phyloP scores from a whole-genome alignment of 2,888 invertebrate genomes.

The Cylloceria caligata region DNA sequence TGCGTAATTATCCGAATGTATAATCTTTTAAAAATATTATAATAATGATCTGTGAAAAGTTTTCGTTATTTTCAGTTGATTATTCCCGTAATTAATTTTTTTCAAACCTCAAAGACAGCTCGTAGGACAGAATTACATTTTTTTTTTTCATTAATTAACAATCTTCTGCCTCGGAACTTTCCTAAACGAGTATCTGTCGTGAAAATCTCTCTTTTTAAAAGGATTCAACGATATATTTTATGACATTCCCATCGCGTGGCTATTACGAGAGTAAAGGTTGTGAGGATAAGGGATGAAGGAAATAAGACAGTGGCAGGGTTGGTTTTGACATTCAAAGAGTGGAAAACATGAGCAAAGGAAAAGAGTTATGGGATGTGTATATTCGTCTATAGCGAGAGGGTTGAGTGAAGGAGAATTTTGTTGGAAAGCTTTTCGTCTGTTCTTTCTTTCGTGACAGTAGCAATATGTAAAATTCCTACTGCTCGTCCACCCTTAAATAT shows the following conservation, averaged over 20 bases:
- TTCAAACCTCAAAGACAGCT: too few relatives aligned
- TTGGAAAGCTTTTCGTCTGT: slow-evolving; percentile 36
- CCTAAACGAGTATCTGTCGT: background rate
- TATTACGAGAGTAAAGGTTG: background rate
- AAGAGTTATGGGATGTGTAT: slow-evolving; percentile 44
- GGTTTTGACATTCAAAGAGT: slow-evolving; percentile 34
- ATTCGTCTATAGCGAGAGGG: background rate
- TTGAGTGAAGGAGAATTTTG: slow-evolving; percentile 11
- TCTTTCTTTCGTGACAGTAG: slow-evolving; percentile 48
- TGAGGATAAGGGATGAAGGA: slow-evolving; percentile 2
- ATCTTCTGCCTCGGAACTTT: too few relatives aligned
- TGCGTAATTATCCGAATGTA: too few relatives aligned
- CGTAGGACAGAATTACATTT: too few relatives aligned
- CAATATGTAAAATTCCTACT: slow-evolving; percentile 45
- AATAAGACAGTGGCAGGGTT: slow-evolving; percentile 26
- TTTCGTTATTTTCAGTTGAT: too few relatives aligned
- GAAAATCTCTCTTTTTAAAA: background rate
- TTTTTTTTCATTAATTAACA: background rate
- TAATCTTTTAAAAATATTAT: too few relatives aligned
- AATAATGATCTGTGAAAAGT: too few relatives aligned
- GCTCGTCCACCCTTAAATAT: background rate
- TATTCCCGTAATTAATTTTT: too few relatives aligned
- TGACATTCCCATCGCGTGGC: slow-evolving; percentile 10
- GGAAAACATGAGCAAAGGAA: slow-evolving; percentile 29
- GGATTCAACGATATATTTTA: slow-evolving; percentile 13